A percentile compares a stretch with the other conserved stretches of the same genome.
phyloP scores from a whole-genome alignment of 1,140 invertebrate species.

The Caenorhabditis remanei region DNA sequence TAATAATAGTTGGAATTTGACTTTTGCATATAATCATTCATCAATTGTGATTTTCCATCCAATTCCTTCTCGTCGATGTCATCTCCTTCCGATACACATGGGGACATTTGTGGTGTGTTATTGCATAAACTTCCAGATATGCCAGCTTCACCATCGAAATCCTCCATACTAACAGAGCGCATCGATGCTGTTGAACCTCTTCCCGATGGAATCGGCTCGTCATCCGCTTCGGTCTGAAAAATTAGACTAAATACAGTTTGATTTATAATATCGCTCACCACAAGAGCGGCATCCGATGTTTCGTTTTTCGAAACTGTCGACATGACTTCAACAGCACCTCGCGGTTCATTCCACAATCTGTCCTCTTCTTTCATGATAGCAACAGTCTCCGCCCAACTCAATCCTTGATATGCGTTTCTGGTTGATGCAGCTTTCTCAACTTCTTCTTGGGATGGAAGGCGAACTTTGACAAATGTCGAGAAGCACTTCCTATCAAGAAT shows the following conservation, averaged over 20 bases:
- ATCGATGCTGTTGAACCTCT: constrained; percentile 38
- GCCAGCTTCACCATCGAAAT: constrained; percentile 8
- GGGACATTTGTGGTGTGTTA: constrained; percentile 59
- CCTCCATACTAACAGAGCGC: constrained; percentile 23
- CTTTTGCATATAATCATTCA: constrained; percentile 44
- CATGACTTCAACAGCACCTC: neutral
- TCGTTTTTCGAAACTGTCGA: constrained; percentile 6
- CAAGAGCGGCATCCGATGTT: neutral
- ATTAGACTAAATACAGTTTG: neutral
- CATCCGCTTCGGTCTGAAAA: constrained; percentile 5
- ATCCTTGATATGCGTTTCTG: neutral
- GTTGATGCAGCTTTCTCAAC: neutral
- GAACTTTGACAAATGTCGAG: constrained; percentile 57
- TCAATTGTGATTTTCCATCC: constrained; percentile 30
- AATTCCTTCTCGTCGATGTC: constrained; percentile 24
- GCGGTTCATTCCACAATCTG: constrained; percentile 2
- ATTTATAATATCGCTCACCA: neutral
- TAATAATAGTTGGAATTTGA: neutral
- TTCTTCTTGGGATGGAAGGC: constrained; percentile 61
- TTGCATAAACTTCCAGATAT: constrained; percentile 56
- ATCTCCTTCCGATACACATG: constrained; percentile 53
- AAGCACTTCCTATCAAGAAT: constrained; percentile 70
- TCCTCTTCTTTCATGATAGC: constrained; percentile 15
- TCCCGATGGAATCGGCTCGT: constrained; percentile 21
- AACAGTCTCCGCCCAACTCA: constrained; percentile 45